Conservation (phyloP, 2,888 invertebrate genomes). For the Notodonta ziczac region DNA sequence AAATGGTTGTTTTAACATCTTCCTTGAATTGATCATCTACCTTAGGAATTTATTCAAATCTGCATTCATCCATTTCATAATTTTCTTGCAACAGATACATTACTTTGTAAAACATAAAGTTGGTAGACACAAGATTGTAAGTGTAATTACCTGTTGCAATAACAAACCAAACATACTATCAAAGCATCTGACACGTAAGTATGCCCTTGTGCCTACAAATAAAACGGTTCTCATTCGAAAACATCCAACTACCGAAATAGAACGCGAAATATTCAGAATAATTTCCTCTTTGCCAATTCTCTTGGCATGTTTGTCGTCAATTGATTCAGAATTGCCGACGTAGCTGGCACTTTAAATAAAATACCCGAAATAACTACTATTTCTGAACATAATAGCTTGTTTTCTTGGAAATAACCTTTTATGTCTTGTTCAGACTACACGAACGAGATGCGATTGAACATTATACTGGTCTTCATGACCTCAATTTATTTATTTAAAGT, state of each 20-base stretch:
- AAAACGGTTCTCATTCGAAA: slow-evolving; percentile 5
- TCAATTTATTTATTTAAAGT: too few relatives aligned
- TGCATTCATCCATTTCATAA: too few relatives aligned
- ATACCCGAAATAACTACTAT: slow-evolving; percentile 4
- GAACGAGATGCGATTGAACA: too few relatives aligned
- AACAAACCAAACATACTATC: too few relatives aligned
- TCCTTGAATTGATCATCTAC: too few relatives aligned
- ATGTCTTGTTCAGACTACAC: not conserved
- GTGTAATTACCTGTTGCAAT: too few relatives aligned
- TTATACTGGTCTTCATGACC: too few relatives aligned
- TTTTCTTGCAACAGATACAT: too few relatives aligned
- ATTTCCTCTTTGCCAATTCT: slow-evolving; percentile 13
- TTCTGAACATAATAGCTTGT: slow-evolving; percentile 1
- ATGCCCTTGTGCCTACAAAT: not conserved
- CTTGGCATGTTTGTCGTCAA: slow-evolving; percentile 6
- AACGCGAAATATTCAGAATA: slow-evolving; percentile 8
- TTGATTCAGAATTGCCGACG: slow-evolving; percentile 3
- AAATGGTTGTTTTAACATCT: too few relatives aligned
- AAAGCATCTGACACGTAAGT: too few relatives aligned
- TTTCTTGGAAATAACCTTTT: not conserved
- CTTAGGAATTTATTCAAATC: too few relatives aligned
- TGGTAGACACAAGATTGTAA: not conserved
- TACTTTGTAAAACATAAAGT: not conserved
- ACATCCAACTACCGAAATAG: slow-evolving; percentile 14
- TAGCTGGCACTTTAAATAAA: slow-evolving; percentile 2